Percentiles rank a stretch among this genome's conserved stretches.
Evolutionary conservation across 2,113 vertebrate genomes (phyloP).

Genomic region (Pterocles orientalis): DNA sequence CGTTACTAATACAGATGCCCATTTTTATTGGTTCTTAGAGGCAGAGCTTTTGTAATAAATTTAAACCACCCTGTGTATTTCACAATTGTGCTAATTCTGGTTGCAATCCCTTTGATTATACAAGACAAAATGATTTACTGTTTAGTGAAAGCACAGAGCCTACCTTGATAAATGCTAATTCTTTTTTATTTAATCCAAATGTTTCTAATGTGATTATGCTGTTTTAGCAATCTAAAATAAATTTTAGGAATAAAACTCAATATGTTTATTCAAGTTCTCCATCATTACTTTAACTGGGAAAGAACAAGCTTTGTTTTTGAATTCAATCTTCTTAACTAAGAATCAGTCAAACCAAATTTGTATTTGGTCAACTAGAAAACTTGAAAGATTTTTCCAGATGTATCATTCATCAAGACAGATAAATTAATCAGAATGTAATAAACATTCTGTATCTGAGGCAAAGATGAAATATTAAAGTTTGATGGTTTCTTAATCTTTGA

Average conservation of each 20-base stretch:
- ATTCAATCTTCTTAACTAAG: slow-evolving; percentile 4
- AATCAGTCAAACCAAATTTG: neutral
- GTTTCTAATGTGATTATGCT: neutral
- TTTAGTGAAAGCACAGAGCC: neutral
- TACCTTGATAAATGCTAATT: neutral
- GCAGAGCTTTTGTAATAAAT: neutral
- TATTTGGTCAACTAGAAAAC: neutral
- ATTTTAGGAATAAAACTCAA: neutral
- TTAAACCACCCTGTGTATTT: neutral
- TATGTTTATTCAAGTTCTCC: neutral
- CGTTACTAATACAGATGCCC: neutral
- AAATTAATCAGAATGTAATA: neutral
- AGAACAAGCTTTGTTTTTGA: neutral
- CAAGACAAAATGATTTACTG: neutral
- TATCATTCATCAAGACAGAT: neutral
- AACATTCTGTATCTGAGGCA: neutral
- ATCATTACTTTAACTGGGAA: neutral
- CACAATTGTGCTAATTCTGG: neutral
- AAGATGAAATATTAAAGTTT: neutral
- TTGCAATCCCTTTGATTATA: neutral
- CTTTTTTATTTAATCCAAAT: neutral
- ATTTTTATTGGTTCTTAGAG: neutral
- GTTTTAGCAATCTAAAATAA: slow-evolving; percentile 20
- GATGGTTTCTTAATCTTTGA: neutral
- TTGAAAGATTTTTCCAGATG: neutral